phyloP scores from a whole-genome alignment of 2,888 invertebrate species.

The Petrolisthes manimaculis region DNA sequence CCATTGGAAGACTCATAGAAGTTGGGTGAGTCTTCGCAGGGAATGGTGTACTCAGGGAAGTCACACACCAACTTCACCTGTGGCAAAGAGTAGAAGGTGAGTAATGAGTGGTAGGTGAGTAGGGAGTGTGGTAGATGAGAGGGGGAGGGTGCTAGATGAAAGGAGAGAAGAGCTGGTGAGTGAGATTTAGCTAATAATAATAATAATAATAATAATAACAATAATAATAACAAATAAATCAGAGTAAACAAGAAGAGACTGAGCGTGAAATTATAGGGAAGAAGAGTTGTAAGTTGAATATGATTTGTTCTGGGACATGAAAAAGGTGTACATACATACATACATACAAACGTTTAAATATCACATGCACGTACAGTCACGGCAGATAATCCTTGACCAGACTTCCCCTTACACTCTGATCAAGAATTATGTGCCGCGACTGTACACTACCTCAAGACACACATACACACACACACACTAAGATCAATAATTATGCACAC shows the following conservation, averaged over 20 bases:
- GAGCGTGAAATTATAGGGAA: too few species aligned
- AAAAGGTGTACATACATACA: background rate
- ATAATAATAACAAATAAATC: background rate
- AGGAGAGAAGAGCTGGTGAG: background rate
- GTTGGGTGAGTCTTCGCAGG: conserved; percentile 58
- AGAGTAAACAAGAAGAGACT: too few species aligned
- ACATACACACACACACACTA: background rate
- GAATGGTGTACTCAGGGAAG: conserved; percentile 48
- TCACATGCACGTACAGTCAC: too few species aligned
- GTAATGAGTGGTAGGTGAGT: background rate
- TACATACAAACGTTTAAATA: background rate
- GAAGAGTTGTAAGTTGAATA: too few species aligned
- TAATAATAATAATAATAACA: background rate
- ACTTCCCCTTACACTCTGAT: too few species aligned
- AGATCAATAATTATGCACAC: background rate
- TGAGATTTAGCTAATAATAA: background rate
- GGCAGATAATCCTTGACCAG: too few species aligned
- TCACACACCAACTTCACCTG: conserved; percentile 62
- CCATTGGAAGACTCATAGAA: conserved; percentile 62
- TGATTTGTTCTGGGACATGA: background rate
- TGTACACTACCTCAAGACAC: background rate
- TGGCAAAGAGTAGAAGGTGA: background rate
- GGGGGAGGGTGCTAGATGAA: background rate
- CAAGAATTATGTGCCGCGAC: too few species aligned
- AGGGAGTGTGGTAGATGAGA: background rate